Conservation (phyloP, 2,888 invertebrate genomes). For the Athalia circularis region DNA sequence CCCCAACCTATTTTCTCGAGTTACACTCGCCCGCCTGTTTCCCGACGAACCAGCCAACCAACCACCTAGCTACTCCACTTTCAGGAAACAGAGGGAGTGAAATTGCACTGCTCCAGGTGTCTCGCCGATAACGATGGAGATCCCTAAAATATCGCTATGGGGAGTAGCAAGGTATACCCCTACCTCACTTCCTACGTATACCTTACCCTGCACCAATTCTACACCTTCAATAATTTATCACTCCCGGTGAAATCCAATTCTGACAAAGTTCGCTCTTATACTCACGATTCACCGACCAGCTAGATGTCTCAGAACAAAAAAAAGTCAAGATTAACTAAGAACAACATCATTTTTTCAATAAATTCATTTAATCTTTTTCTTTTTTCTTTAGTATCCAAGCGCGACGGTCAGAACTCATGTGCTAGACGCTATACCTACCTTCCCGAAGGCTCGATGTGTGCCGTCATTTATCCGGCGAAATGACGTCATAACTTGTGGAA, state of each 20-base stretch:
- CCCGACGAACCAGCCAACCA: slow-evolving; percentile 23
- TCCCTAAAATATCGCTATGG: slow-evolving; percentile 37
- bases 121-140: slow-evolving; percentile 61
- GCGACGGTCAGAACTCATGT: no score
- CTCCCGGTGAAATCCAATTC: slow-evolving; percentile 16
- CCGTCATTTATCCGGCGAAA: slow-evolving; percentile 52
- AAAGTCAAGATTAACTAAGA: no score
- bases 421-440: slow-evolving; percentile 27
- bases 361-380: no score
- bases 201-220: no score
- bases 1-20: slow-evolving; percentile 25
- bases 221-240: slow-evolving; percentile 25
- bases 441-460: slow-evolving; percentile 50
- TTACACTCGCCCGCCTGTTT: slow-evolving; percentile 1
- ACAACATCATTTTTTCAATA: no score
- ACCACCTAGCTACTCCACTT: slow-evolving; percentile 37
- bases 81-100: slow-evolving; percentile 47
- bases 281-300: background rate
- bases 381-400: no score
- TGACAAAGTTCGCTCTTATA: slow-evolving; percentile 4
- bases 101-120: slow-evolving; percentile 61
- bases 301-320: no score
- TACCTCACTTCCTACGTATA: background rate
- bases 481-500: slow-evolving; percentile 52
- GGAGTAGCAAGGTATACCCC: slow-evolving; percentile 32